Conservation (phyloP, 1,140 invertebrate species). For the Lepidurus arcticus region DNA sequence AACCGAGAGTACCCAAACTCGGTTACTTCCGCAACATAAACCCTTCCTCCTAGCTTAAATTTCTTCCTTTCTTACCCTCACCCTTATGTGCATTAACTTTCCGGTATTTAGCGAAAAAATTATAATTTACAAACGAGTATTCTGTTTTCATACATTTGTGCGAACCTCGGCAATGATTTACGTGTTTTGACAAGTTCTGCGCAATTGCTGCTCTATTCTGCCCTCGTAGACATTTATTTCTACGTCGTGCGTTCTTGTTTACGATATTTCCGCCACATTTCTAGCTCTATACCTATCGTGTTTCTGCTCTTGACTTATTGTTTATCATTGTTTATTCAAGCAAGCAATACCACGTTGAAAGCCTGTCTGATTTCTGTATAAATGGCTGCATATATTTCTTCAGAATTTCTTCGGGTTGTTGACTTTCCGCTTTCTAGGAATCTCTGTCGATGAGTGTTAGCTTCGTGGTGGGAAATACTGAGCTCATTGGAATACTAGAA, state of each 20-base stretch:
- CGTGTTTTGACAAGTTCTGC: neutral
- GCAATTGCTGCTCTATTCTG: neutral
- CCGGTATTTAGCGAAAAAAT: neutral
- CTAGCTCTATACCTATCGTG: too few species aligned
- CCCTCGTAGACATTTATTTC: neutral
- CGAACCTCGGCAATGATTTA: neutral
- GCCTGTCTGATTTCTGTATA: neutral
- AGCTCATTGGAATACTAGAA: neutral
- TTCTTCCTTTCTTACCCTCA: neutral
- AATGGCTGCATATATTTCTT: neutral
- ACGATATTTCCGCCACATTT: too few species aligned
- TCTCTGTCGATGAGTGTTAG: neutral
- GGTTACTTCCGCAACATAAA: too few species aligned
- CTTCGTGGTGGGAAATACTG: neutral
- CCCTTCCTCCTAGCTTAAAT: neutral
- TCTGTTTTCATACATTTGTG: too few species aligned
- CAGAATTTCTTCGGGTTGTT: neutral
- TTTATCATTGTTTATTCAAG: neutral
- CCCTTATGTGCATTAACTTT: neutral
- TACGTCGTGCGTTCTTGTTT: neutral
- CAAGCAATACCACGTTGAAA: neutral
- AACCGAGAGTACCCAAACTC: too few species aligned
- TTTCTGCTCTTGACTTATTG: neutral
- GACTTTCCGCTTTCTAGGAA: neutral
- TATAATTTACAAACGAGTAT: too few species aligned